Base-by-base conservation (phyloP, 2,797 vertebrate species). In the Dromococcyx pavoninus region DNA sequence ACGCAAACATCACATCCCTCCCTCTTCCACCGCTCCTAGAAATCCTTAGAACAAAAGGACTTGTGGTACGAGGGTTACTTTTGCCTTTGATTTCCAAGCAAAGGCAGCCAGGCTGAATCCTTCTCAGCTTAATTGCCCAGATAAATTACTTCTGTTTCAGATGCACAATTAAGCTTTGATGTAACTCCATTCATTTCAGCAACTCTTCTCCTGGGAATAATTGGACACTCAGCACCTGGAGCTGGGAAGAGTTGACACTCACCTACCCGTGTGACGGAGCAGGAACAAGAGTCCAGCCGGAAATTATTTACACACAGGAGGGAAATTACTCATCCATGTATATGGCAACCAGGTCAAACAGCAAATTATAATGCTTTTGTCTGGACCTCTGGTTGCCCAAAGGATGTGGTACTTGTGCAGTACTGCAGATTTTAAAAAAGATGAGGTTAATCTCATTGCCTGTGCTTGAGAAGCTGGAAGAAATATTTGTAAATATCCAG, bases 251-350 rank as follows among this genome's bases (percentile, higher is more conserved):
- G 77, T 60, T 8, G 15, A 27, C 43, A 11, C 62, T 71, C 88
- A 88, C 93, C 93, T 88, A 90, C 7, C 70, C 2, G 4, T 9
- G 56, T 16, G 77, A 43, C 0, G 2, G 54, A 69, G 60, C 32
- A 1, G 83, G 66, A 57, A 28, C 0, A 1, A 28, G 67, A 88
- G 64, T 30, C 54, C 58, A 12, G 44, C 30, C 6, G 33, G 94
- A 77, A 95, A 81, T 43, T 25, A 81, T 75, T 77, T 44, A 35
- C 79, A 44, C 27, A 2, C 72, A n/a, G 93, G 76, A 94, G 83
- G 94, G 89, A 94, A 95, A 89, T 93, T 67, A 64, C 91, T 92
- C 95, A 85, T 10, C 21, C 3, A 1, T 21, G 71, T 14, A 10
- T 3, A 15, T 0, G 2, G 39, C 44, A 33, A 13, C 13, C 19